phyloP scores from a whole-genome alignment of 2,888 invertebrate species.

The Agelastica alni region DNA sequence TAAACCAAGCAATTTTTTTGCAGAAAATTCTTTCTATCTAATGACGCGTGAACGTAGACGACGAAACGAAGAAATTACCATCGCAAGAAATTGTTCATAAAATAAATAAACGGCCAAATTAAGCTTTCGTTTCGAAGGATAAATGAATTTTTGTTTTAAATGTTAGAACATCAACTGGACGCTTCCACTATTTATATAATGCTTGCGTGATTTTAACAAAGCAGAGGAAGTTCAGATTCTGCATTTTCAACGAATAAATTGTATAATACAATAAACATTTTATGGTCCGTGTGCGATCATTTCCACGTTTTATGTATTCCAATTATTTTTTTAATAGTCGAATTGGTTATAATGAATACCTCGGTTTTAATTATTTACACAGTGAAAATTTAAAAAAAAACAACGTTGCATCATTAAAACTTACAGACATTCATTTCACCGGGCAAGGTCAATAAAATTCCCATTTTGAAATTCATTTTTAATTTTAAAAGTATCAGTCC shows the following conservation, averaged over 20 bases:
- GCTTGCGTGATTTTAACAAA: slow-evolving; percentile 48
- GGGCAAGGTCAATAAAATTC: no score
- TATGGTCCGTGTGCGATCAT: slow-evolving; percentile 31
- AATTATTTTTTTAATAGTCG: slow-evolving; percentile 27
- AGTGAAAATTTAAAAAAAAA: no score
- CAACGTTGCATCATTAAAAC: no score
- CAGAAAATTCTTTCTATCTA: not conserved
- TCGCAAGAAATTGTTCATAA: slow-evolving; percentile 21
- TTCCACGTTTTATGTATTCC: slow-evolving; percentile 28
- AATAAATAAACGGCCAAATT: slow-evolving; percentile 17
- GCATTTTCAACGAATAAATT: slow-evolving; percentile 34
- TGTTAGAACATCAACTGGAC: slow-evolving; percentile 40
- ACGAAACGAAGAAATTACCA: not conserved
- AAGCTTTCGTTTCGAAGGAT: slow-evolving; percentile 25
- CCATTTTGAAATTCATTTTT: no score
- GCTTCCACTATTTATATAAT: slow-evolving; percentile 49
- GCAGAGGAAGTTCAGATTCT: slow-evolving; percentile 46
- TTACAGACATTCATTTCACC: no score
- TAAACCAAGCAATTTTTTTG: no score
- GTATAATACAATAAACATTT: slow-evolving; percentile 36
- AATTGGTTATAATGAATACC: slow-evolving; percentile 17
- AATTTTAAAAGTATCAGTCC: no score
- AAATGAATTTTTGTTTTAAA: slow-evolving; percentile 43
- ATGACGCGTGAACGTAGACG: slow-evolving; percentile 12
- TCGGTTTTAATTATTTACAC: slow-evolving; percentile 14